Evolutionary conservation across 1,140 invertebrate species (phyloP), one percentile per base, ranked within the genome.

Genomic region (Babylonia areolata): DNA sequence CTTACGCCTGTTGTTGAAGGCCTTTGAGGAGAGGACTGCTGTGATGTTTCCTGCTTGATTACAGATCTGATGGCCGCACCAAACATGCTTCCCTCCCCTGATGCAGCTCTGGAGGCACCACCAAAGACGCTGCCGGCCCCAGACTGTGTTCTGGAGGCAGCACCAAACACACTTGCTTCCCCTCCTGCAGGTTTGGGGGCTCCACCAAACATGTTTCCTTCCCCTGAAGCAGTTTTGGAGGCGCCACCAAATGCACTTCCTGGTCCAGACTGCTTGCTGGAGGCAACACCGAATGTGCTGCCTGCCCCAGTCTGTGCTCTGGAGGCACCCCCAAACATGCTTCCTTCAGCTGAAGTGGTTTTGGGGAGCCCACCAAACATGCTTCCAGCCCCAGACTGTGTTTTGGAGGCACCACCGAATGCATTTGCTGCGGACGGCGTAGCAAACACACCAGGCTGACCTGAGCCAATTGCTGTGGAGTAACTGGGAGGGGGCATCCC

Each of bases 31-130:
- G 15, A 40, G 37, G 75, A 77, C 17, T 35, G 20, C 3, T 54
- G n/a, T 31, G 80, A 58, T 28, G 40, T 6, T 31, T 81, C 80
- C 46, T 54, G 58, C 58, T 81, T 81, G 23, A 81, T 54, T 3
- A 81, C 46, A 3, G 80, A 28, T 28, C 37, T 81, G 28, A 33
- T 46, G 23, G 46, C 80, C 28, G 35, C 58, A 31, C 80, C 80
- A 54, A 81, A 58, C 17, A 81, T 17, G 33, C 58, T 83, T 58
- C 51, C 51, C 71, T 15, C 31, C 31, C 12, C 31, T 31, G n/a
- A 31, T 73, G 40, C 0, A 6, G 35, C 23, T 11, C 39, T 69
- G 3, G 81, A 23, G 54, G 81, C 39, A 40, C 37, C 39, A n/a
- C 81, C 54, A 73, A 73, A 46, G 1, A 69, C 51, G 0, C 42